phyloP scores from a whole-genome alignment of 1,140 invertebrate species.

The Holotrichia oblita region DNA sequence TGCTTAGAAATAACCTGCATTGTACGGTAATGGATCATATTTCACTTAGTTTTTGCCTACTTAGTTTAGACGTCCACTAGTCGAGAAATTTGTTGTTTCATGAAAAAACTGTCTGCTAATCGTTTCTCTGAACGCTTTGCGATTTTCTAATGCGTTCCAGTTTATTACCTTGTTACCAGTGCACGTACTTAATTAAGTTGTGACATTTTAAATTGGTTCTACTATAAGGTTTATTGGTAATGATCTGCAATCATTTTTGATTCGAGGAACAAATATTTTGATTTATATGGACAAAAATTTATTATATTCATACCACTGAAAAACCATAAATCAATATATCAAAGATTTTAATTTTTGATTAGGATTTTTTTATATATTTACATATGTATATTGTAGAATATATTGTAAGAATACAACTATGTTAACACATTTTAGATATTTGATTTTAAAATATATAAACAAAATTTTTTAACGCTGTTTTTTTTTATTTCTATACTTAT shows the following conservation, averaged over 20 bases:
- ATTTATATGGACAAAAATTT: no score
- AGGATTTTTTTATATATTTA: no score
- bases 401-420: no score
- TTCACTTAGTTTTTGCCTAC: no score
- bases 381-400: no score
- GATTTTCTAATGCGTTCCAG: conserved; percentile 3
- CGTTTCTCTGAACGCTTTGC: conserved; percentile 16
- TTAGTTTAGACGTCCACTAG: not conserved
- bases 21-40: conserved; percentile 21
- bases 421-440: no score
- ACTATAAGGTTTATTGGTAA: not conserved
- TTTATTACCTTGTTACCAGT: conserved; percentile 15
- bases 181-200: conserved; percentile 25
- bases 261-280: not conserved
- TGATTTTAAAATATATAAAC: no score
- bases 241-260: not conserved
- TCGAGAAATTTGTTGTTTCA: conserved; percentile 10
- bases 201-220: conserved; percentile 13
- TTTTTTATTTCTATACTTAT: no score
- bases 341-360: no score
- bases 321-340: no score
- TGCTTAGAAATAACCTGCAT: conserved; percentile 26
- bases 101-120: conserved; percentile 29
- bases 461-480: no score
- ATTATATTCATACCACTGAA: no score